phyloP scores from a whole-genome alignment of 92 coral and sea anemone species.

The Galaxea fascicularis region DNA sequence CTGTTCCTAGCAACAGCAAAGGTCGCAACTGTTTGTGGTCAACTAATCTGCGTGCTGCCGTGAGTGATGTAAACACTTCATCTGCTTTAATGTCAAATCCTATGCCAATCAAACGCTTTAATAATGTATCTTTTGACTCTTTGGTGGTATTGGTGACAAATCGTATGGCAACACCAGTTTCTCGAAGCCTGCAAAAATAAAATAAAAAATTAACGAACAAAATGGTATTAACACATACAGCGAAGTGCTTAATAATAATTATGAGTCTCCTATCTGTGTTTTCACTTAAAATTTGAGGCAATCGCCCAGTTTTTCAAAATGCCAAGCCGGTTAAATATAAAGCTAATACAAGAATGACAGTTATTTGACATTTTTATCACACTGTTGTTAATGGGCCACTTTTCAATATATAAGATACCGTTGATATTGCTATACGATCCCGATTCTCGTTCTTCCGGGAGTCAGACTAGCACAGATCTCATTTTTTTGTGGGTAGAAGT shows the following conservation, averaged over 20 bases:
- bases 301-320: no score
- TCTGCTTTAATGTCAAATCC: slow-evolving; percentile 85
- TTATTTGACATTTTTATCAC: no score
- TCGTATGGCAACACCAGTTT: slow-evolving; percentile 80
- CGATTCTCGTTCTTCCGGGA: no score
- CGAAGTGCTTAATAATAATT: background rate
- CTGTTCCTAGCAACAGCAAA: slow-evolving; percentile 77
- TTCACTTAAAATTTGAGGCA: no score
- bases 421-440: no score
- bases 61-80: slow-evolving; percentile 94
- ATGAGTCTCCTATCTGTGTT: no score
- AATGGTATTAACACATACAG: background rate
- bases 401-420: no score
- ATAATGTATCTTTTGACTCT: slow-evolving; percentile 86
- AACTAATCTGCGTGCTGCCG: slow-evolving; percentile 88
- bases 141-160: slow-evolving; percentile 98
- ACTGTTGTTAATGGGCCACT: no score
- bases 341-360: no score
- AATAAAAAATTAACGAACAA: background rate
- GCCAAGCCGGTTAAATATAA: no score
- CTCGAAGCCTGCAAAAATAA: slow-evolving; percentile 73
- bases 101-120: slow-evolving; percentile 71
- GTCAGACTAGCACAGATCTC: no score
- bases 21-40: slow-evolving; percentile 80
- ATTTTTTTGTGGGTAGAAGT: no score